A percentile compares a stretch with the other conserved stretches of the same genome.
Conservation (phyloP, 2,113 vertebrate genomes). For the Myotis brandtii region DNA sequence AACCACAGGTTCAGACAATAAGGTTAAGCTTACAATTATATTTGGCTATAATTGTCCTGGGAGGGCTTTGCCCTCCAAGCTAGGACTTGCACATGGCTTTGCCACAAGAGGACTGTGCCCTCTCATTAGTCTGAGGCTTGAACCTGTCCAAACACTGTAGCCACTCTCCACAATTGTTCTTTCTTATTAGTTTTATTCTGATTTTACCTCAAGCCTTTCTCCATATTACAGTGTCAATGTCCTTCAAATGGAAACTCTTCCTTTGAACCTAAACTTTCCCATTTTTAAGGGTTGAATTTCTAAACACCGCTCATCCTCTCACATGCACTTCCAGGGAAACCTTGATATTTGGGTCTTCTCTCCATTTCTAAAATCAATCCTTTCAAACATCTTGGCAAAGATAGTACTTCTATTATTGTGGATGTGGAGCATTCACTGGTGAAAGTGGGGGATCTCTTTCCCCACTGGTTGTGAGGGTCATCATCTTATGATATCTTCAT, state of each 20-base stretch:
- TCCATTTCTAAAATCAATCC: not conserved
- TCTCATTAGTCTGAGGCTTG: no score
- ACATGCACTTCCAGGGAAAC: not conserved
- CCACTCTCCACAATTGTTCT: not conserved
- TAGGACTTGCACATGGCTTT: no score
- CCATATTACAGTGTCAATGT: not conserved
- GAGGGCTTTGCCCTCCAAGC: no score
- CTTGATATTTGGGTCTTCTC: not conserved
- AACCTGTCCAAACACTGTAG: no score
- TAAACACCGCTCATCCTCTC: not conserved
- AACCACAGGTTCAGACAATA: no score
- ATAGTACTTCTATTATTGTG: not conserved
- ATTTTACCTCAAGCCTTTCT: not conserved
- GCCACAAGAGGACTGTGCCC: no score
- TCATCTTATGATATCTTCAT: no score
- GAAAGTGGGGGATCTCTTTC: no score
- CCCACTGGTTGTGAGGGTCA: no score
- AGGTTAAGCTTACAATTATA: no score
- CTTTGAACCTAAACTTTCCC: not conserved
- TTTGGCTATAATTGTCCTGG: no score
- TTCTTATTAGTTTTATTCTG: not conserved
- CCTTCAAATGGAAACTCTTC: not conserved
- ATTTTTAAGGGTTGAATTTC: not conserved
- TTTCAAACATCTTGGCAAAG: not conserved
- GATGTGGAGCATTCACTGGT: no score